Evolutionary conservation across 2,888 invertebrate genomes (phyloP).

Genomic region (Lagria hirta): DNA sequence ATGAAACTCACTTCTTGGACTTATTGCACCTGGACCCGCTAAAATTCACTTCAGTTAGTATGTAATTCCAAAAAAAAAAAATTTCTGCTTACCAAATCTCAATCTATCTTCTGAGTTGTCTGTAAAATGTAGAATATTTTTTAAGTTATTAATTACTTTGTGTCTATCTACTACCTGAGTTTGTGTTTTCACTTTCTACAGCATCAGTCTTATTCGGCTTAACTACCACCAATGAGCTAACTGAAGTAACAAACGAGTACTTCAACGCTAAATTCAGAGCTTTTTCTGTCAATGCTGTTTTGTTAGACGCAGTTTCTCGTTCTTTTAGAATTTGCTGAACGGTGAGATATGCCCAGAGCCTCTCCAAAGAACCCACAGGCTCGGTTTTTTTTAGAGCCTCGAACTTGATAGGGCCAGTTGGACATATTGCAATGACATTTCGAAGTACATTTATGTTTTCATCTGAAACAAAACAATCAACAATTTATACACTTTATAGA

Average conservation of each 20-base stretch:
- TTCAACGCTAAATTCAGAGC: conserved; percentile 62
- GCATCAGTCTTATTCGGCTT: conserved; percentile 57
- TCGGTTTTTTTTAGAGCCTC: conserved; percentile 9
- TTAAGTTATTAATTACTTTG: too few species aligned
- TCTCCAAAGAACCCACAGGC: conserved; percentile 40
- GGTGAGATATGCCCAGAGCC: conserved; percentile 65
- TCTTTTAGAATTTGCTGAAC: conserved; percentile 63
- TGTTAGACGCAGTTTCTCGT: conserved; percentile 33
- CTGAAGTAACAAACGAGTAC: conserved; percentile 64
- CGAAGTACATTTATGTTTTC: background rate
- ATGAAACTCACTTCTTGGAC: too few species aligned
- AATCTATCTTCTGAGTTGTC: too few species aligned
- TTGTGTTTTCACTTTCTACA: conserved; percentile 1
- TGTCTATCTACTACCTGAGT: background rate
- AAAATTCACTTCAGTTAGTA: too few species aligned
- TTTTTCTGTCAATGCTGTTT: conserved; percentile 53
- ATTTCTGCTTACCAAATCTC: too few species aligned
- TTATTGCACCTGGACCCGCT: too few species aligned
- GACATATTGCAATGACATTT: background rate
- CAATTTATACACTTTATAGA: background rate
- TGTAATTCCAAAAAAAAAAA: too few species aligned
- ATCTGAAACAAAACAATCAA: conserved; percentile 1
- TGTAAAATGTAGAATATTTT: too few species aligned
- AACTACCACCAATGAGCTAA: conserved; percentile 69
- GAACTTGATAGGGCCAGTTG: conserved; percentile 4